A percentile compares a stretch with the other conserved stretches of the same genome.
Conservation (phyloP, 92 coral and sea anemone species). For the Porites cylindrica region DNA sequence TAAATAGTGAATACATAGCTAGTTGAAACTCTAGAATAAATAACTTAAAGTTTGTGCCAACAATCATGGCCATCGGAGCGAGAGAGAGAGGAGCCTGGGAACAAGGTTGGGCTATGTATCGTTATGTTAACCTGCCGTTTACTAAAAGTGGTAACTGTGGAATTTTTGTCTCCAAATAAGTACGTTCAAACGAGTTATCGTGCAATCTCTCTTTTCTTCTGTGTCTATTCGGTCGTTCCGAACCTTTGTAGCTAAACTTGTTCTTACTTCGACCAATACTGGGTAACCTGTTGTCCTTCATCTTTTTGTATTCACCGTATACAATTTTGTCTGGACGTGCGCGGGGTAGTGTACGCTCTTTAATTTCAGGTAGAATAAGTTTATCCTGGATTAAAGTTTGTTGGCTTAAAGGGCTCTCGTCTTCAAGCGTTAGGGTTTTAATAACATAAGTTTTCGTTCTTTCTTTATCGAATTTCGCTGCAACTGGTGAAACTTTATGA, state of each 20-base stretch:
- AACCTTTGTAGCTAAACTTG: neutral
- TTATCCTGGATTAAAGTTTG: conserved; percentile 3
- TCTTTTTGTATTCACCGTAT: neutral
- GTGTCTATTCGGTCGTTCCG: neutral
- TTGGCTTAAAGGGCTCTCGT: neutral
- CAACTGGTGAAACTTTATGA: neutral
- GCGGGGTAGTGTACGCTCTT: neutral
- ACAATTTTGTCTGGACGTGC: neutral
- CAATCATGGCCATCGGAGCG: too few relatives aligned
- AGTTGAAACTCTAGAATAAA: too few relatives aligned
- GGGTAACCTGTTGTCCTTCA: conserved; percentile 24
- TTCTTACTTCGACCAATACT: conserved; percentile 4
- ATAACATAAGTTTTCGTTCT: conserved; percentile 8
- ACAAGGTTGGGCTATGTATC: too few relatives aligned
- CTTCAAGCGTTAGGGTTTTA: conserved; percentile 33
- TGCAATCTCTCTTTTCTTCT: conserved; percentile 23
- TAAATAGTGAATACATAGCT: too few relatives aligned
- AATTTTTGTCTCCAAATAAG: neutral
- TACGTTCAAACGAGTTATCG: conserved; percentile 31
- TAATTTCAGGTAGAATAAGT: conserved; percentile 29
- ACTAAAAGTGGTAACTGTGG: conserved; percentile 35
- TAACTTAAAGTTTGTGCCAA: too few relatives aligned
- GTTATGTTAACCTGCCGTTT: conserved; percentile 11
- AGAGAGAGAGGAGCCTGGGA: too few relatives aligned
- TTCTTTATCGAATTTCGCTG: neutral